A percentile compares a stretch with the other conserved stretches of the same genome.
phyloP scores from a whole-genome alignment of 1,140 invertebrate species.

The Laupala kohalensis region DNA sequence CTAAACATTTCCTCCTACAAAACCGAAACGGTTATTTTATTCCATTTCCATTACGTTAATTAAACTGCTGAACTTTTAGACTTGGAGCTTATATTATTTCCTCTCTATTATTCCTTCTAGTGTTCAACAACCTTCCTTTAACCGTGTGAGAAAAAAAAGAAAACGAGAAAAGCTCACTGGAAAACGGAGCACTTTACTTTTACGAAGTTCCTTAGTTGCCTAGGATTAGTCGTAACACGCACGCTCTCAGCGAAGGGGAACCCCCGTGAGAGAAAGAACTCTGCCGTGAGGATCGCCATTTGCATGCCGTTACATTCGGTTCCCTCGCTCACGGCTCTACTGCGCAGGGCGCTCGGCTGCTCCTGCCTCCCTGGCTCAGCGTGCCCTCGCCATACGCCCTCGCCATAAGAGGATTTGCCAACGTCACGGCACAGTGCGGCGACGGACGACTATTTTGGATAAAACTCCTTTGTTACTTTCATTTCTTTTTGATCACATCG shows the following conservation, averaged over 20 bases:
- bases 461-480: too few species aligned
- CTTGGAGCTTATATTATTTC: background rate
- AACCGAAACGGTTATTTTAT: too few species aligned
- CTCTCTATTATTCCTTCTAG: background rate
- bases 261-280: background rate
- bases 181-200: background rate
- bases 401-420: too few species aligned
- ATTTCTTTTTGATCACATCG: too few species aligned
- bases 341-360: background rate
- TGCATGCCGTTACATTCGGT: background rate
- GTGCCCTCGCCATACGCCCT: too few species aligned
- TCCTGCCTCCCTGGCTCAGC: too few species aligned
- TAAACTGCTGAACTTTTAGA: background rate
- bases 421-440: too few species aligned
- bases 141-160: background rate
- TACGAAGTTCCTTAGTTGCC: background rate
- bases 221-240: background rate
- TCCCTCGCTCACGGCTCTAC: background rate
- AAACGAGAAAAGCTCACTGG: background rate
- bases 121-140: background rate
- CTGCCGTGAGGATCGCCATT: background rate
- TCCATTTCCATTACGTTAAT: background rate
- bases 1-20: too few species aligned
- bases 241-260: too few species aligned
- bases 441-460: too few species aligned